These are phyloP conservation scores for Leptopilina clavipes DNA, from an alignment of 1,140 invertebrate species.

Conservation along the genomic window DNA sequence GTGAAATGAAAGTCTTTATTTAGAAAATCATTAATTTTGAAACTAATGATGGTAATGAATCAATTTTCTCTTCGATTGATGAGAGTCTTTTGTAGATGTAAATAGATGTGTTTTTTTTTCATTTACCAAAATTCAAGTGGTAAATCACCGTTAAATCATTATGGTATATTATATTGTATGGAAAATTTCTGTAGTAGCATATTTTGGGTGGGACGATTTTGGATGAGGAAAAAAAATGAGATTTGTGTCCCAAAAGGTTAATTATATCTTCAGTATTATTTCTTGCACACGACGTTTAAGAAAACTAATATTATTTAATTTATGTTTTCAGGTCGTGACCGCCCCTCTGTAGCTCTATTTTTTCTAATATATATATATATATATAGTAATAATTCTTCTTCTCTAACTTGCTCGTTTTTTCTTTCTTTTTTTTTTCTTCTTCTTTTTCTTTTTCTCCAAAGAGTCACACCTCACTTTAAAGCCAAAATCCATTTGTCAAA, in stretches of 20 bases:
- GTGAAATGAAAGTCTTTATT: neutral
- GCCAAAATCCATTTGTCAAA: neutral
- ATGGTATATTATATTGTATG: no score
- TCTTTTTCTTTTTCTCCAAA: no score
- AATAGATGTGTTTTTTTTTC: neutral
- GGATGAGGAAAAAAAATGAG: neutral
- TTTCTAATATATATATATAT: neutral
- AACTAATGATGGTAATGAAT: neutral
- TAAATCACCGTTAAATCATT: constrained; percentile 3
- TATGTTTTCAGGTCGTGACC: constrained; percentile 2
- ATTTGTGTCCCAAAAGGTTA: neutral
- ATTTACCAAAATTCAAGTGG: neutral
- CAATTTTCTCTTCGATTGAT: neutral
- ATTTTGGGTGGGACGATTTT: no score
- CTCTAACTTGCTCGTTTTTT: neutral
- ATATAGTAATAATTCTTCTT: no score
- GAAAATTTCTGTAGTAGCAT: neutral
- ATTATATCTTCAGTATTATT: neutral
- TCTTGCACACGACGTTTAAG: neutral
- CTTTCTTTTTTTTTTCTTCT: neutral
- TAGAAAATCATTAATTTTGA: neutral
- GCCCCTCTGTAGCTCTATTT: neutral
- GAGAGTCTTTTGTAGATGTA: neutral
- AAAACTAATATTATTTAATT: neutral
- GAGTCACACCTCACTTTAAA: neutral